These are phyloP conservation scores for Echinometra lucunter DNA, from an alignment of 53 echinoderm and acorn worm species.

Conservation along the genomic window DNA sequence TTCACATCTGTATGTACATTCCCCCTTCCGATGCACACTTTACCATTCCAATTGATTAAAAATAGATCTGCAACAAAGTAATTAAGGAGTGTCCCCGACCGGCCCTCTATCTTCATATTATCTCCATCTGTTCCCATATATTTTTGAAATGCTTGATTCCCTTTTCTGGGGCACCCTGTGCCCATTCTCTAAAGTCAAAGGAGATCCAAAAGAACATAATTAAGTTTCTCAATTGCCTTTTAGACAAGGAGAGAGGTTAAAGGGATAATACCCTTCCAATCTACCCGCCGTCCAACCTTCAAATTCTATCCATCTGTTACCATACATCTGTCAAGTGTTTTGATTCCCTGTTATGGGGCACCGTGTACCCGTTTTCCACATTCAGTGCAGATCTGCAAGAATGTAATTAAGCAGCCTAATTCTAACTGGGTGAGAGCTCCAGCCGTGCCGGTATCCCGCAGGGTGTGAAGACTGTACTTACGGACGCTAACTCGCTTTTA, in stretches of 20 bases:
- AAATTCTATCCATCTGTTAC: background rate
- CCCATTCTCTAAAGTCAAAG: no score
- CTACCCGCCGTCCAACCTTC: background rate
- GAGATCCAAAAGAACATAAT: no score
- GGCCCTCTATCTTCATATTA: no score
- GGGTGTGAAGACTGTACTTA: conserved; percentile 35
- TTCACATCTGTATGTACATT: no score
- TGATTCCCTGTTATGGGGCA: conserved; percentile 25
- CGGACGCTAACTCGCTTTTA: conserved; percentile 33
- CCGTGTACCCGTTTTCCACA: background rate
- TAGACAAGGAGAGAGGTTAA: background rate
- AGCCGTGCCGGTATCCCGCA: conserved; percentile 35
- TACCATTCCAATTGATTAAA: no score
- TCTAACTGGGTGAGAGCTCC: conserved; percentile 41
- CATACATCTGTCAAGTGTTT: background rate
- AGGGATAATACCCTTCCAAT: background rate
- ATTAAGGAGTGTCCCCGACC: no score
- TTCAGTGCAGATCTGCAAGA: conserved; percentile 31
- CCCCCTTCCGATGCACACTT: no score
- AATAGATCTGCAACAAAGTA: no score
- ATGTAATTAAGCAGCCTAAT: conserved; percentile 60
- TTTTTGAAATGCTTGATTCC: no score
- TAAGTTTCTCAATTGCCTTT: no score
- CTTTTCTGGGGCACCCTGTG: no score
- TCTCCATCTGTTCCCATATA: no score